Percentiles rank a stretch among this genome's conserved stretches.
Evolutionary conservation across 2,888 invertebrate genomes (phyloP).

Genomic region (Harpalus rubripes): DNA sequence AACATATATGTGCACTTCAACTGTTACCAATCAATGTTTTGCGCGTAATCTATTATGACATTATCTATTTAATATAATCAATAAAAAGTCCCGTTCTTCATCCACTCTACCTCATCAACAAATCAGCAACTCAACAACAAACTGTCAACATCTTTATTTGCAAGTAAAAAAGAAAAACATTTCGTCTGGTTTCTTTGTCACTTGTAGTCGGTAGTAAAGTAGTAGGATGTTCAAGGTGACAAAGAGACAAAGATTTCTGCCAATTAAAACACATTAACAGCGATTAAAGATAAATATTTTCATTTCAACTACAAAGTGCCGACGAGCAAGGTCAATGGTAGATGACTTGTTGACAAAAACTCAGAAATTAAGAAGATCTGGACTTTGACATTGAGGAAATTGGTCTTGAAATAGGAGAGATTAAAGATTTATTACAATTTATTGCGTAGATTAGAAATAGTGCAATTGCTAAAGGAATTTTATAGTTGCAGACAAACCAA

Average conservation of each 20-base stretch:
- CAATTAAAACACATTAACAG: slow-evolving; percentile 61
- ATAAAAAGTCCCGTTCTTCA: slow-evolving; percentile 24
- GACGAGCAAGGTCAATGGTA: slow-evolving; percentile 61
- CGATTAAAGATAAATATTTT: slow-evolving; percentile 62
- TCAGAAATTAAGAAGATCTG: slow-evolving; percentile 50
- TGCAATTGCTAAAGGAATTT: background rate
- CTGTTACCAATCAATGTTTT: slow-evolving; percentile 13
- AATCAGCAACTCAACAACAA: slow-evolving; percentile 42
- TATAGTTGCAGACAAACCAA: background rate
- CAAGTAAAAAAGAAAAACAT: slow-evolving; percentile 32
- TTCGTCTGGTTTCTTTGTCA: slow-evolving; percentile 39
- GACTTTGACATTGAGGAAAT: slow-evolving; percentile 22
- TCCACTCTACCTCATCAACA: background rate
- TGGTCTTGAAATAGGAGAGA: slow-evolving; percentile 19
- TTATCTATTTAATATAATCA: slow-evolving; percentile 21
- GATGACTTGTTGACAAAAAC: slow-evolving; percentile 45
- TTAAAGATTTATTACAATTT: slow-evolving; percentile 29
- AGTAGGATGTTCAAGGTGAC: slow-evolving; percentile 46
- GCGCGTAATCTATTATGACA: background rate
- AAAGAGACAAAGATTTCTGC: slow-evolving; percentile 40
- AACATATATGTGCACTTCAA: slow-evolving; percentile 29
- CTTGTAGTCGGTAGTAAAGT: slow-evolving; percentile 24
- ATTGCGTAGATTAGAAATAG: slow-evolving; percentile 4
- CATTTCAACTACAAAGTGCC: slow-evolving; percentile 34
- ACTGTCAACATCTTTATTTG: slow-evolving; percentile 35